Base-by-base conservation (phyloP, 2,113 vertebrate genomes). In the Sarotherodon lohbergeri region DNA sequence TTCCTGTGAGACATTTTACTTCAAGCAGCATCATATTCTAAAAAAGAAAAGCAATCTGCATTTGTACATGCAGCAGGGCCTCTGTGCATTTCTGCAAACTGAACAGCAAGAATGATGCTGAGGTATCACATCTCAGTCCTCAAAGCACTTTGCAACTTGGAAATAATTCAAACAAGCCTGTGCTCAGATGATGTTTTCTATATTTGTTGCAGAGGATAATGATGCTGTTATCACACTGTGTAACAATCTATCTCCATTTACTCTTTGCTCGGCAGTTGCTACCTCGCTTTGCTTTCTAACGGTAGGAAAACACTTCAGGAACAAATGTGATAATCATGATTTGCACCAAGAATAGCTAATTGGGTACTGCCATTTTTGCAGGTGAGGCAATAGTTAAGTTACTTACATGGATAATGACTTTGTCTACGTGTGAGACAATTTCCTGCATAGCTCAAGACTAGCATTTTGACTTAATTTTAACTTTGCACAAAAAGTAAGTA, bases 141-240 rank as follows among this genome's bases (percentile, higher is more conserved):
- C 88, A 90, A 83, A 92, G 90, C 84, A 22, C 84, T 88, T 86
- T 73, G 57, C 84, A 19, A 52, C 83, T 89, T 41, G 59, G 84
- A 90, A 87, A 88, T 88, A 87, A 90, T 90, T 92, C 91, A 94
- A 94, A 92, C 73, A 84, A 84, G 82, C 76, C 22, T 2, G n/a
- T 56, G 84, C 88, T 90, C 57, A 87, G 59, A 80, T 82, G 34
- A 59, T 81, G 59, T 89, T 89, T 90, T 80, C 59, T 89, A 48
- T 90, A 82, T 91, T 89, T 90, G 90, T 55, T 86, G 80, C 68
- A 79, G 34, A 63, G 82, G 86, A 90, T 93, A 93, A 94, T 43
- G 90, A 92, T 46, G 86, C 82, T 36, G 80, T 90, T 91, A 91
- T 83, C 87, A 48, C 10, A 36, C 84, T 55, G 83, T 22, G 80